Evolutionary conservation across 2,888 invertebrate genomes (phyloP).

Genomic region (Coremacera marginata): DNA sequence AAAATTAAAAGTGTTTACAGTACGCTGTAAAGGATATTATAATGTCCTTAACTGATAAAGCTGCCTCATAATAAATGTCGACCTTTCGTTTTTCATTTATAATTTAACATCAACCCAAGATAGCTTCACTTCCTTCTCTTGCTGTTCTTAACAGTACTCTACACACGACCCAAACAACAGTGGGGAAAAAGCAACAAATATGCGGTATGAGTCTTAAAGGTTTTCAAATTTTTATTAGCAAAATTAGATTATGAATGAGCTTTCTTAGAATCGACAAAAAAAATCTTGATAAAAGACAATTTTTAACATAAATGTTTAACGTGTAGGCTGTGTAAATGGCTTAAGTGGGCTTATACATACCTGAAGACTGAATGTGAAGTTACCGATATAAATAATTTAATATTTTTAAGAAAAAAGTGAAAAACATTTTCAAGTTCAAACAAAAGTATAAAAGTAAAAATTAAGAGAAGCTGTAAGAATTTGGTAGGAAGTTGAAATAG

Average conservation of each 20-base stretch:
- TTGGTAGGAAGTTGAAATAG: no score
- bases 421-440: no score
- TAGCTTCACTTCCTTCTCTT: neutral
- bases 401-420: no score
- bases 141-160: neutral
- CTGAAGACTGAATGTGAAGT: no score
- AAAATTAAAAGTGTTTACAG: neutral
- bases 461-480: no score
- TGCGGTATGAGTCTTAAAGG: neutral
- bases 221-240: neutral
- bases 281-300: no score
- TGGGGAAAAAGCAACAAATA: neutral
- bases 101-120: conserved; percentile 47
- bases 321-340: no score
- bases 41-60: conserved; percentile 69
- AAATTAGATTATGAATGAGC: neutral
- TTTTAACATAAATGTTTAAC: no score
- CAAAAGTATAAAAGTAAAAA: no score
- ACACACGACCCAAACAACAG: neutral
- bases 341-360: no score
- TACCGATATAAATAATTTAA: no score
- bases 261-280: no score
- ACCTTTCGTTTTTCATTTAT: conserved; percentile 70
- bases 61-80: conserved; percentile 67
- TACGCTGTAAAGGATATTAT: conserved; percentile 51